These are phyloP conservation scores for Drosophila bipectinata DNA, from an alignment of 1,140 invertebrate species.

Conservation along the genomic window DNA sequence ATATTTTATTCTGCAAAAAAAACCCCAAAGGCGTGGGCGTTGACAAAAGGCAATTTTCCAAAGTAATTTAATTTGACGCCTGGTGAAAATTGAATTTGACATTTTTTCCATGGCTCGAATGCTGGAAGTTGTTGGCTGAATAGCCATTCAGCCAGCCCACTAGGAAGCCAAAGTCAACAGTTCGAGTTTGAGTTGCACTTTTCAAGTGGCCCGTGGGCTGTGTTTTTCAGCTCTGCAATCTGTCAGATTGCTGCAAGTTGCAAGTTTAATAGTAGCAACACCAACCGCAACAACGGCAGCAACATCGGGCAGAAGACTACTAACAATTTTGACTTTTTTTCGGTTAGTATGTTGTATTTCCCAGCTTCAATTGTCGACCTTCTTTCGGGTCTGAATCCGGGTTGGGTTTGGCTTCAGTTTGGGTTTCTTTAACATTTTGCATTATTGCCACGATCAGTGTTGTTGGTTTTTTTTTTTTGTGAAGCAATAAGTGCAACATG, in stretches of 20 bases:
- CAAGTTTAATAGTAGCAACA: neutral
- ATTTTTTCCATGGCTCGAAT: constrained; percentile 49
- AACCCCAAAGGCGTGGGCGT: constrained; percentile 41
- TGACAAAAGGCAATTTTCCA: constrained; percentile 69
- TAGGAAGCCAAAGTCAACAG: constrained; percentile 53
- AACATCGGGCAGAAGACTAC: constrained; percentile 62
- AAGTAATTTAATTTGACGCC: constrained; percentile 70
- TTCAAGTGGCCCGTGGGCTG: constrained; percentile 44
- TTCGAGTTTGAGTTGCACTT: constrained; percentile 31
- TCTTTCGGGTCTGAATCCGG: constrained; percentile 34
- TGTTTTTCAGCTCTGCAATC: constrained; percentile 30
- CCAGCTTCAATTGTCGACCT: constrained; percentile 65
- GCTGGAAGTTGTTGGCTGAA: constrained; percentile 4
- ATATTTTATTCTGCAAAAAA: constrained; percentile 1
- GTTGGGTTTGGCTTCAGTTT: constrained; percentile 52
- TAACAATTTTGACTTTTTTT: constrained; percentile 14
- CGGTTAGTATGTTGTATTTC: constrained; percentile 15
- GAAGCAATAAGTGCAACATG: constrained; percentile 56
- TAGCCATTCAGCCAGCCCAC: constrained; percentile 63
- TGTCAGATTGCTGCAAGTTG: constrained; percentile 23
- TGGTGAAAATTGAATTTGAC: constrained; percentile 71
- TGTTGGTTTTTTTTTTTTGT: constrained; percentile 15
- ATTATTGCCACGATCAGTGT: constrained; percentile 27
- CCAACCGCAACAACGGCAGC: constrained; percentile 28
- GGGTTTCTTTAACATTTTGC: constrained; percentile 56